Base-by-base conservation (phyloP, 2,113 vertebrate genomes). In the Eurystomus gularis region DNA sequence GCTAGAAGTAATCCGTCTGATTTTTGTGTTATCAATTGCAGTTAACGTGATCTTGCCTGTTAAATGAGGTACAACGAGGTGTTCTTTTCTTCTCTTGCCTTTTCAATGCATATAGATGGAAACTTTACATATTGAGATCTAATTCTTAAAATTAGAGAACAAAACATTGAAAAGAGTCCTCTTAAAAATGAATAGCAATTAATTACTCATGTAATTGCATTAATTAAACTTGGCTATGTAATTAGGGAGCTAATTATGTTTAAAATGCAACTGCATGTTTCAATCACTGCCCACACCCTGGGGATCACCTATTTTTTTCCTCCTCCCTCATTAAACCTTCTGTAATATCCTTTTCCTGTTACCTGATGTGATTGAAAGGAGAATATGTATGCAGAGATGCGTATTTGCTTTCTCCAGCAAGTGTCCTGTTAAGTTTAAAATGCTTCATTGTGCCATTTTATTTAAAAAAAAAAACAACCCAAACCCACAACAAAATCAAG, bases 191-290 rank as follows among this genome's bases (percentile, higher is more conserved):
- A 97, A 83, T 92, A 94, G 86, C 87, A 94, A 82, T 96, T 96
- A 96, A 94, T 97, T 94, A 79, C 95, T 97, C 86, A 94, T 79
- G 21, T 88, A 95, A 93, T 88, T 96, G 84, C 94, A 69, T 94
- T 96, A 95, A 94, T 91, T 97, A 96, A 97, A 95, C 78, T 86
- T 95, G 90, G 78, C 55, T 94, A 5, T 94, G 61, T 96, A 97
- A 68, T 98, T 97, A 97, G 97, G 62, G 90, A 94, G 82, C 95
- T 97, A 97, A 96, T 97, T 97, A 93, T 37, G 72, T 95, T 97
- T 93, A 97, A 94, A 88, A 96, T 7, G 21, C 91, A 97, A 64
- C 96, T 94, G 90, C 66, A 73, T 44, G 15, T 97, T 96, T 90
- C 93, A 88, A 51, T 95, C 90, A 70, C 82, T 70, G 91, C 81